Base-by-base conservation (phyloP, 2,797 vertebrate genomes). In the Nannoperca obscura region DNA sequence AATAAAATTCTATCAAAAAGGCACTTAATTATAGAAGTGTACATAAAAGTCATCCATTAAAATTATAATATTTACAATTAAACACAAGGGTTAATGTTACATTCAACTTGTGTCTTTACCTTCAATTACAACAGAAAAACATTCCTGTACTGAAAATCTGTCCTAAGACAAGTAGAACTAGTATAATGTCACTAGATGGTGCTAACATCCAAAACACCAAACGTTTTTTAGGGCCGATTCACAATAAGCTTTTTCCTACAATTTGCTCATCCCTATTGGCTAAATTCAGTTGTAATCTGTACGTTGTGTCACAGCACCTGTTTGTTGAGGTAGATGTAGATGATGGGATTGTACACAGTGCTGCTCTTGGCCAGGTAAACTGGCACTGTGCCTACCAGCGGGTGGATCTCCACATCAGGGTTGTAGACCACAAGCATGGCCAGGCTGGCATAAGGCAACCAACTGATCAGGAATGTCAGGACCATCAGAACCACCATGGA, bases 311-410 rank as follows among this genome's bases (percentile, higher is more conserved):
- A 27, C 9, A 7, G 10, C 77, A 95, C 95, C 93, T 95, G 94
- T 76, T 93, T 94, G 77, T 95, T 95, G 84, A 94, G 94, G 78
- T 93, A 95, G 78, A 96, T 95, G 78, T 93, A 94, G 77, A 95
- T 95, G 69, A 95, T 62, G 46, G 93, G 93, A 60, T 94, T 95
- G 86, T 92, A 96, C 32, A 91, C 83, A 1, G 93, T 95, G 88
- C 91, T 96, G 89, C 90, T 94, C 91, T 96, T 95, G 78, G 94
- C 92, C 87, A 94, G 76, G 68, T 96, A 93, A 67, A 95, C 94
- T 0, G 95, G 93, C 24, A 93, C 75, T 9, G 94, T 93, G 27
- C 89, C 76, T 32, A 93, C 85, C 74, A 93, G 64, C 4, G 91
- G 92, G 59, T 91, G 58, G 53, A 94, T 88, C 44, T 93, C 57